These are phyloP conservation scores for Drosophila burlai DNA, from an alignment of 1,140 invertebrate species.

Conservation along the genomic window DNA sequence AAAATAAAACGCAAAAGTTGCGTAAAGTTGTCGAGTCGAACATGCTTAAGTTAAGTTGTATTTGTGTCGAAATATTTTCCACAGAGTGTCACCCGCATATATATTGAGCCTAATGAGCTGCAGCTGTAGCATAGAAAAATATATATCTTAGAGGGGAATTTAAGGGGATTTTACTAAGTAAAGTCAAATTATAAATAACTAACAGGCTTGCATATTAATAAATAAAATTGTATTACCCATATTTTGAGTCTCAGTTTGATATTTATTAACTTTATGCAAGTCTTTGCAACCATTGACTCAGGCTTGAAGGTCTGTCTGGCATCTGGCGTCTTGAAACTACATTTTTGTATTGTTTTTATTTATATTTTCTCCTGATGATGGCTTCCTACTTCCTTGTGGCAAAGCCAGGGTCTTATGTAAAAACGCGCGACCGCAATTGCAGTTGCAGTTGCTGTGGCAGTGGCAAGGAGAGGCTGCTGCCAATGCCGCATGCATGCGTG, in stretches of 20 bases:
- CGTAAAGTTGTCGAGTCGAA: conserved; percentile 53
- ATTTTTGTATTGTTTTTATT: neutral
- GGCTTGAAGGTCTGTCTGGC: conserved; percentile 6
- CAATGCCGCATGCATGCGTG: conserved; percentile 65
- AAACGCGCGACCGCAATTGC: conserved; percentile 20
- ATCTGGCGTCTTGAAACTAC: neutral
- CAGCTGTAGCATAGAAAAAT: too few relatives aligned
- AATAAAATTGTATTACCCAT: neutral
- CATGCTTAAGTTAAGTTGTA: conserved; percentile 27
- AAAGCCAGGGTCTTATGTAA: conserved; percentile 39
- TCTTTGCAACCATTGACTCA: conserved; percentile 7
- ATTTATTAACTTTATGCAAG: neutral
- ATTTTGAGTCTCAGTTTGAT: neutral
- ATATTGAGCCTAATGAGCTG: conserved; percentile 12
- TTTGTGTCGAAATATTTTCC: conserved; percentile 11
- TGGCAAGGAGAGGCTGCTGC: conserved; percentile 13
- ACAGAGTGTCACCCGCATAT: conserved; percentile 26
- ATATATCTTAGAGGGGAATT: too few relatives aligned
- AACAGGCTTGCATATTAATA: neutral
- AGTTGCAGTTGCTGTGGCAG: conserved; percentile 14
- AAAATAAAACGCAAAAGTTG: conserved; percentile 42
- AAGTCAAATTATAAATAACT: too few relatives aligned
- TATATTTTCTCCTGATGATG: neutral
- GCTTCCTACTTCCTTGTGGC: conserved; percentile 48
- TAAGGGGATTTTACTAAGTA: too few relatives aligned